Conservation (phyloP, 2,797 vertebrate genomes). For the Sternarchorhynchus goeldii region DNA sequence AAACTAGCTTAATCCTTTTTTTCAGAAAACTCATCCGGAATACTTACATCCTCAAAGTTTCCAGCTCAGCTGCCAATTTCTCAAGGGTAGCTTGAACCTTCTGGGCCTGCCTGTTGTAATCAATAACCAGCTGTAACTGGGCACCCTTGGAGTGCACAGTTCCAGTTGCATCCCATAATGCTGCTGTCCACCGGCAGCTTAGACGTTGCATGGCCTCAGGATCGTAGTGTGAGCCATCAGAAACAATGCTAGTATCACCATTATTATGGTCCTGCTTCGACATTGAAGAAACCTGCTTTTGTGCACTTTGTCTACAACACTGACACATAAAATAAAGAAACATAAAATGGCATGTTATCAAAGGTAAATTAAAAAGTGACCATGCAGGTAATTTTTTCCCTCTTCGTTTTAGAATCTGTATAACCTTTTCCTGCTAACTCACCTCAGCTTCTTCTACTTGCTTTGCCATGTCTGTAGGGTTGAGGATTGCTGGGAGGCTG, state of each 20-base stretch:
- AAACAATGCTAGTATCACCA: conserved; percentile 26
- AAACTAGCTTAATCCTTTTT: background rate
- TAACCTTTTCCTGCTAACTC: conserved; percentile 40
- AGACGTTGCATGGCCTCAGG: conserved; percentile 48
- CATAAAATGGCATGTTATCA: background rate
- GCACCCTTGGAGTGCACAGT: conserved; percentile 78
- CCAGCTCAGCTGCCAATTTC: conserved; percentile 74
- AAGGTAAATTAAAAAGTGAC: background rate
- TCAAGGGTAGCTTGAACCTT: conserved; percentile 69
- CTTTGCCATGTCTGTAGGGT: conserved; percentile 75
- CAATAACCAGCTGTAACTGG: conserved; percentile 74
- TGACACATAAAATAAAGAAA: conserved; percentile 61
- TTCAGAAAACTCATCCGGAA: background rate
- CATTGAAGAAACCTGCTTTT: conserved; percentile 67
- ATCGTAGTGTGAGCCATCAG: conserved; percentile 44
- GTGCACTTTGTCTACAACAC: conserved; percentile 71
- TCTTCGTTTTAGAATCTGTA: background rate
- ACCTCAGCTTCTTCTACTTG: conserved; percentile 88
- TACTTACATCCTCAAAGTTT: conserved; percentile 82
- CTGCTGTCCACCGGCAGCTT: conserved; percentile 68
- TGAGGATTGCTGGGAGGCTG: conserved; percentile 77
- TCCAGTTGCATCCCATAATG: conserved; percentile 74
- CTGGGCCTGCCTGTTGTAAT: conserved; percentile 74
- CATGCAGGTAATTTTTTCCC: too few species aligned
- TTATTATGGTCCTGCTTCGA: conserved; percentile 56